Evolutionary conservation across 1,140 invertebrate genomes (phyloP).

Genomic region (Lepeophtheirus salmonis): DNA sequence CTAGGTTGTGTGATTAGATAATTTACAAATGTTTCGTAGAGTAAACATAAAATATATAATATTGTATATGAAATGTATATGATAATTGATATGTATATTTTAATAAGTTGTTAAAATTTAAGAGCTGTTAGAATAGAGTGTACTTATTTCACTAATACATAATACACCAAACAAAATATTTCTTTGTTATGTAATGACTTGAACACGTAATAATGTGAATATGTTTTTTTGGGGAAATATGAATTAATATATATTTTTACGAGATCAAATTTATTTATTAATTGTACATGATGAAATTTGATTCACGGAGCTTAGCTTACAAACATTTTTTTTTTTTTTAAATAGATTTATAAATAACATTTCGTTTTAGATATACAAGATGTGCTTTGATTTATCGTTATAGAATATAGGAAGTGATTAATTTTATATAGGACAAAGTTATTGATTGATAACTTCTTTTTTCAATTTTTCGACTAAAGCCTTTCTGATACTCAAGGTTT

Average conservation of each 20-base stretch:
- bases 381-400: background rate
- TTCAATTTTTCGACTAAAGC: constrained; percentile 61
- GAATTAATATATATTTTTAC: background rate
- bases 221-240: background rate
- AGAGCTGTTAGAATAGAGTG: background rate
- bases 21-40: too few species aligned
- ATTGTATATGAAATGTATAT: too few species aligned
- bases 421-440: constrained; percentile 1
- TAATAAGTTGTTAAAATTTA: background rate
- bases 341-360: background rate
- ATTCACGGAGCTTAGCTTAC: background rate
- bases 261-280: background rate
- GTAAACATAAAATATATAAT: too few species aligned
- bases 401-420: background rate
- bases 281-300: background rate
- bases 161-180: background rate
- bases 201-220: too few species aligned
- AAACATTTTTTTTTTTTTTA: background rate
- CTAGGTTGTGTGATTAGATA: too few species aligned
- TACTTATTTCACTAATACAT: background rate
- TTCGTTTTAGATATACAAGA: background rate
- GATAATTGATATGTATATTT: background rate
- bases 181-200: background rate
- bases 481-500: constrained; percentile 47
- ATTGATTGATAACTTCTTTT: constrained; percentile 44